Evolutionary conservation across 2,113 vertebrate genomes (phyloP), one percentile per base, ranked within the genome.

Genomic region (Aleadryas rufinucha): DNA sequence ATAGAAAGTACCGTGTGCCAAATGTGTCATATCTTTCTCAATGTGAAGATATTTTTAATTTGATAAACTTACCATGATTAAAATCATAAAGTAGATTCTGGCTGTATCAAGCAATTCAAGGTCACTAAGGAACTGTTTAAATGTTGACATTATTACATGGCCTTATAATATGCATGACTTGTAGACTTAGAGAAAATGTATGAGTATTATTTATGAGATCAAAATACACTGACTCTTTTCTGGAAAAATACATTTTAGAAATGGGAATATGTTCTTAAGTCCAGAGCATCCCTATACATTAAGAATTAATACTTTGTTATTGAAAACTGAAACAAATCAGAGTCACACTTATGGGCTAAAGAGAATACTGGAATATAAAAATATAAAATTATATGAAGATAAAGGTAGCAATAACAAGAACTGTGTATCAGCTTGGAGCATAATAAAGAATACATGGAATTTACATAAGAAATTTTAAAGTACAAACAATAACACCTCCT

Each of bases 31-130:
- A 7, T 56, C 28, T 68, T 93, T 49, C 63, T 52, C 8, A 66
- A 28, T 31, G 20, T 68, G 41, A 91, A 80, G 39, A 24, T 54
- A 54, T 30, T 69, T 77, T 90, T 69, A 39, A 42, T 77, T 84
- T 84, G 6, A 77, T 56, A 64, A 84, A 81, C 5, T 21, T 56
- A 42, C 6, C 49, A n/a, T 39, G 30, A 80, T 44, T 60, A 76
- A 87, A 71, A 13, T 63, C 26, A 44, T 66, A 59, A 52, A 41
- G 13, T 47, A 64, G 9, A 56, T 35, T 44, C 16, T 72, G 20
- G 21, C 11, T 1, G 0, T 64, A 77, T 13, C 0, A 1, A 60
- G 39, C 5, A n/a, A 72, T 56, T 68, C 50, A 53, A 13, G 16
- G 15, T 50, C 53, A 84, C n/a, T 72, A 72, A 63, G 30, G 68